A percentile compares a stretch with the other conserved stretches of the same genome.
Conservation (phyloP, 2,797 vertebrate species). For the Clarias platycephalus region DNA sequence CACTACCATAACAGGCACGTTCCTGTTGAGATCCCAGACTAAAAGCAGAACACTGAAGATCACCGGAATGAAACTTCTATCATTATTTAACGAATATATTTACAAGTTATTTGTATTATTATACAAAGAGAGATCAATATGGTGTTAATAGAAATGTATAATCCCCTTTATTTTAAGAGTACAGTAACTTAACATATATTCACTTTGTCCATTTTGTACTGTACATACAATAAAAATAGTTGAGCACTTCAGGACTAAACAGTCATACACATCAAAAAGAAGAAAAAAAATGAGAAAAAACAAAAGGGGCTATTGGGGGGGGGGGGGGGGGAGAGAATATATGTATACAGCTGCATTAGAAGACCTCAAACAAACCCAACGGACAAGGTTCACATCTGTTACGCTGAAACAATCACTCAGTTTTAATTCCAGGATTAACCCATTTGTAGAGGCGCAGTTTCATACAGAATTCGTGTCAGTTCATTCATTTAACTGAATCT, state of each 20-base stretch:
- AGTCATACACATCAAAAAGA: neutral
- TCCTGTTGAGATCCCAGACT: neutral
- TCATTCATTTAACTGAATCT: neutral
- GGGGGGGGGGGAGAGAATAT: no score
- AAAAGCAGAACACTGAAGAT: neutral
- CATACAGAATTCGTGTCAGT: no score
- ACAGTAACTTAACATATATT: slow-evolving; percentile 25
- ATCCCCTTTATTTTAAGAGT: slow-evolving; percentile 42
- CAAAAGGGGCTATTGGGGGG: neutral
- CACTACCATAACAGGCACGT: slow-evolving; percentile 5
- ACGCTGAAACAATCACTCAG: neutral
- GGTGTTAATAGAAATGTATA: slow-evolving; percentile 42
- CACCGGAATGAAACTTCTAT: neutral
- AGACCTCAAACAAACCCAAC: neutral
- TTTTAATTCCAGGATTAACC: neutral
- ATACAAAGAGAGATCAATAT: neutral
- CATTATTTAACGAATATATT: neutral
- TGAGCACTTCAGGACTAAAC: slow-evolving; percentile 12
- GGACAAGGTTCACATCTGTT: neutral
- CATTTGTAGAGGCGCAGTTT: neutral
- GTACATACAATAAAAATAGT: slow-evolving; percentile 37
- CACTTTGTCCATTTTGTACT: slow-evolving; percentile 39
- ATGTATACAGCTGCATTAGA: neutral
- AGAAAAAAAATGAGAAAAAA: neutral
- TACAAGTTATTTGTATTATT: neutral